Conservation (phyloP, 2,797 vertebrate genomes). For the Enteromius trimaculatus region DNA sequence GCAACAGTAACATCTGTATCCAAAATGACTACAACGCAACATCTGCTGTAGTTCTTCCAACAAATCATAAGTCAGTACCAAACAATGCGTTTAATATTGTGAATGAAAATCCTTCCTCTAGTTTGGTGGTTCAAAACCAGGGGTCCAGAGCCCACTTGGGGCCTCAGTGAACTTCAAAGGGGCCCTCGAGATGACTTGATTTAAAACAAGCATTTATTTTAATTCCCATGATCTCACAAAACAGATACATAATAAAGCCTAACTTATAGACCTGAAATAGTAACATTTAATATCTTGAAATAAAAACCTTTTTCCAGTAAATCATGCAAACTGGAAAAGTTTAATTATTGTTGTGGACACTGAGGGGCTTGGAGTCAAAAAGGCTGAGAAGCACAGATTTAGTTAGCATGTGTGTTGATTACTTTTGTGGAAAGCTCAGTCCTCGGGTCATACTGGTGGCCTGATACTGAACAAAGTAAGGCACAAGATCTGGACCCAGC, state of each 20-base stretch:
- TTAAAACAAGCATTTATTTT: not conserved
- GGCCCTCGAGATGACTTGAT: not conserved
- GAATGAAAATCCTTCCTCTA: not conserved
- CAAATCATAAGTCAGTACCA: not conserved
- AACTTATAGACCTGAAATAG: not conserved
- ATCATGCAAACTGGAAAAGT: not conserved
- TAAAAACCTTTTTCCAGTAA: not conserved
- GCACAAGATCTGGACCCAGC: slow-evolving; percentile 87
- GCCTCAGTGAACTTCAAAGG: not conserved
- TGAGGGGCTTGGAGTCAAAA: not conserved
- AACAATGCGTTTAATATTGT: not conserved
- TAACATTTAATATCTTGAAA: not conserved
- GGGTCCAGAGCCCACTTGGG: not conserved
- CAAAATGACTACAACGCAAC: not conserved
- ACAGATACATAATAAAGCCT: not conserved
- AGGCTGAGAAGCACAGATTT: not conserved
- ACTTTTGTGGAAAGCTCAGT: slow-evolving; percentile 89
- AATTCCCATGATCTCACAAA: not conserved
- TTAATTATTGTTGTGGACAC: not conserved
- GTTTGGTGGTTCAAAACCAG: not conserved
- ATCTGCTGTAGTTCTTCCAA: not conserved
- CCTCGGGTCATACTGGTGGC: slow-evolving; percentile 84
- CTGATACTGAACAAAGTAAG: slow-evolving; percentile 92
- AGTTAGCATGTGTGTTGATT: not conserved
- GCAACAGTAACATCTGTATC: not conserved